Percentiles rank a stretch among this genome's conserved stretches.
Conservation (phyloP, 92 coral and sea anemone genomes). For the Pocillopora grandis region DNA sequence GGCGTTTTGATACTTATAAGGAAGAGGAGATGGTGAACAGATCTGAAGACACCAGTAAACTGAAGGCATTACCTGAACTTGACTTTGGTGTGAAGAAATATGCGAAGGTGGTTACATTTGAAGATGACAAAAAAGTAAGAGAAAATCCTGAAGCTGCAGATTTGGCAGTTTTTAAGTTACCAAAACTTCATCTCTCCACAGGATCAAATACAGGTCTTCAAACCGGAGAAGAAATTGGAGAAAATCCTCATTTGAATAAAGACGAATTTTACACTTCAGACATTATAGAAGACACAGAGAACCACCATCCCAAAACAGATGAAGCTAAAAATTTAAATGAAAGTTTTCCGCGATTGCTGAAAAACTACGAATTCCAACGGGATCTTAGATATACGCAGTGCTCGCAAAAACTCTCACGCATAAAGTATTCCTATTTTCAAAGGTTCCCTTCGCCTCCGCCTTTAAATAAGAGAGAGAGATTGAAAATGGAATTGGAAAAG, state of each 20-base stretch:
- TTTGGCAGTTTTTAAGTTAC: neutral
- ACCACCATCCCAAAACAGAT: neutral
- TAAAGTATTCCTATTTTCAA: neutral
- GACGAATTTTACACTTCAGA: neutral
- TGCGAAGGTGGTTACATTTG: neutral
- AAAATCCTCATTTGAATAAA: neutral
- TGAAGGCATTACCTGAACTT: neutral
- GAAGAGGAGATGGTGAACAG: neutral
- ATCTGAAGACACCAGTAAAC: neutral
- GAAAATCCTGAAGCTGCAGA: neutral
- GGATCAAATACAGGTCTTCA: neutral
- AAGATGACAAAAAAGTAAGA: neutral
- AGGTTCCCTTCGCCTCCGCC: conserved; percentile 19
- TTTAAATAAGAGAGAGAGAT: conserved; percentile 8
- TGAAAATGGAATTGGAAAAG: neutral
- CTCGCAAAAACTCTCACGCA: conserved; percentile 2
- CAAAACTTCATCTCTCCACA: neutral
- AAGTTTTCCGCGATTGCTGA: neutral
- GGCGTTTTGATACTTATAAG: neutral
- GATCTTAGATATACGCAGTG: neutral
- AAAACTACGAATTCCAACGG: conserved; percentile 5
- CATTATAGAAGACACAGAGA: too few species aligned
- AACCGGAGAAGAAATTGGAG: neutral
- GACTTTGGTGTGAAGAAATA: neutral
- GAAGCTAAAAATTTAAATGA: neutral